These are phyloP conservation scores for Paelopatides confundens DNA, from an alignment of 53 echinoderm and acorn worm species.

Conservation along the genomic window DNA sequence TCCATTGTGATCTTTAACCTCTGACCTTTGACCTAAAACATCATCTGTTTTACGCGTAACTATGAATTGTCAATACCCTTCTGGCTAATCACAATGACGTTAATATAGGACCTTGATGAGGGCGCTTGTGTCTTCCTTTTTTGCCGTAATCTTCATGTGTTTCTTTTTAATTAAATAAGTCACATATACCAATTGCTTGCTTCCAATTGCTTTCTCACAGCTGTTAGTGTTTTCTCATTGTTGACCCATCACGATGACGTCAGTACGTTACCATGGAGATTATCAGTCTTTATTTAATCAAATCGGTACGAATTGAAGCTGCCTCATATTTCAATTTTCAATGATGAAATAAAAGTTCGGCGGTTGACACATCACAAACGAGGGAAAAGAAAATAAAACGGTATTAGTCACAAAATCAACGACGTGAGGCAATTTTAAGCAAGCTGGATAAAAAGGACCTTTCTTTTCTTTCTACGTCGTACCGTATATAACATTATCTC, in stretches of 20 bases:
- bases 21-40: no score
- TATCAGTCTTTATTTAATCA: conserved; percentile 35
- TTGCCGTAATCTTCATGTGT: no score
- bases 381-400: background rate
- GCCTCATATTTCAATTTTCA: conserved; percentile 35
- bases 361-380: background rate
- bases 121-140: no score
- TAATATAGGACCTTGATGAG: no score
- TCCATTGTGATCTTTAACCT: no score
- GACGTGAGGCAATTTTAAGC: background rate
- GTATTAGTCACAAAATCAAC: background rate
- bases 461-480: background rate
- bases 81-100: no score
- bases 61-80: no score
- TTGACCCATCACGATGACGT: conserved; percentile 37
- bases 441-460: background rate
- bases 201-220: conserved; percentile 23
- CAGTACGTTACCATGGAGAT: conserved; percentile 6
- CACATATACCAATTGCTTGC: conserved; percentile 5
- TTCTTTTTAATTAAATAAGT: conserved; percentile 20
- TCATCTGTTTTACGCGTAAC: no score
- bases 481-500: no score
- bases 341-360: conserved; percentile 9
- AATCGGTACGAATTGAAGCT: background rate
- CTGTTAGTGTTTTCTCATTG: conserved; percentile 38